Evolutionary conservation across 2,888 invertebrate species (phyloP).

Genomic region (Stenotaenia linearis): DNA sequence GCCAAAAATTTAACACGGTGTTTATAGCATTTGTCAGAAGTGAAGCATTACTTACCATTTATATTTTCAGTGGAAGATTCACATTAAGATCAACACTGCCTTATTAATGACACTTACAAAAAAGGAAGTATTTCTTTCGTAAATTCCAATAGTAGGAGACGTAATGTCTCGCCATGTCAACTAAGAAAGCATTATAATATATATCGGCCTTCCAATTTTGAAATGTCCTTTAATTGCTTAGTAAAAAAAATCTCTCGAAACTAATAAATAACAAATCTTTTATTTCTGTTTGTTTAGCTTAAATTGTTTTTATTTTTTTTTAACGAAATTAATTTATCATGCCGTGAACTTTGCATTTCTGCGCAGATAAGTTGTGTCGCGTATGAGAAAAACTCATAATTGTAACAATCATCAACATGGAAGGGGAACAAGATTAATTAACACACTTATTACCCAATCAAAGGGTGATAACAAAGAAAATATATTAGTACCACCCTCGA

Average conservation of each 20-base stretch:
- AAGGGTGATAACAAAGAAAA: background rate
- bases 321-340: background rate
- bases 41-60: too few species aligned
- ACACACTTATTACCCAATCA: slow-evolving; percentile 6
- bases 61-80: too few species aligned
- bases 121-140: background rate
- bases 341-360: background rate
- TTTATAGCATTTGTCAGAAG: too few species aligned
- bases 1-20: background rate
- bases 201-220: background rate
- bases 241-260: background rate
- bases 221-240: background rate
- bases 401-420: background rate
- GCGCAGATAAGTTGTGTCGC: background rate
- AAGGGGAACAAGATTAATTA: slow-evolving; percentile 8
- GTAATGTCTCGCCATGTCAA: too few species aligned
- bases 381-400: background rate
- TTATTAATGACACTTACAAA: too few species aligned
- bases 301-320: background rate
- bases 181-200: background rate
- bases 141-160: background rate
- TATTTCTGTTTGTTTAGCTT: background rate
- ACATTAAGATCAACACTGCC: too few species aligned
- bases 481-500: slow-evolving; percentile 1
- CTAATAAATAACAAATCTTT: background rate